Conservation (phyloP, 2,888 invertebrate genomes). For the Geophilus truncorum region DNA sequence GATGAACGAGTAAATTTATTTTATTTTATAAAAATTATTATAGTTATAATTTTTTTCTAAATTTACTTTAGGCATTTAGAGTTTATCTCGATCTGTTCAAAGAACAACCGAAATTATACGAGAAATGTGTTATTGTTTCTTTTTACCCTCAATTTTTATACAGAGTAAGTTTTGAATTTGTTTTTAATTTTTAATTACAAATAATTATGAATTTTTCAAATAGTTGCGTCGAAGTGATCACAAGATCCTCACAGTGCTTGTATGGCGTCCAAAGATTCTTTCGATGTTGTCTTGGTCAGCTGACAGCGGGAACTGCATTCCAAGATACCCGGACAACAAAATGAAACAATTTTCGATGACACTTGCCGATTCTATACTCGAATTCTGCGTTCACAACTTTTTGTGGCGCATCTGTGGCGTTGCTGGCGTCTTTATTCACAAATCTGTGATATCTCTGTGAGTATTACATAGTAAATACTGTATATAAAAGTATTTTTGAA, state of each 20-base stretch:
- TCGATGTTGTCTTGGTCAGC: not conserved
- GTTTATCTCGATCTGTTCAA: not conserved
- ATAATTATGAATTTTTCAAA: too few species aligned
- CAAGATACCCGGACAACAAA: not conserved
- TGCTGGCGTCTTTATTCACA: not conserved
- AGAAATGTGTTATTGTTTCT: not conserved
- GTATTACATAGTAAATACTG: too few species aligned
- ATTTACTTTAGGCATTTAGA: not conserved
- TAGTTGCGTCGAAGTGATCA: not conserved
- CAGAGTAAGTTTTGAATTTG: not conserved
- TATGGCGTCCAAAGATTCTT: not conserved
- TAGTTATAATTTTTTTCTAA: not conserved
- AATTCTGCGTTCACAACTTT: not conserved
- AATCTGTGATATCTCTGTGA: not conserved
- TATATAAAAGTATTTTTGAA: too few species aligned
- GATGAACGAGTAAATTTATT: conserved; percentile 55
- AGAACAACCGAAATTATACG: not conserved
- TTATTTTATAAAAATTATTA: too few species aligned
- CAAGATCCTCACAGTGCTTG: not conserved
- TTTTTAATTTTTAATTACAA: not conserved
- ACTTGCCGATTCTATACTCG: not conserved
- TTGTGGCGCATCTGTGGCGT: not conserved
- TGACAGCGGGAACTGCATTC: not conserved
- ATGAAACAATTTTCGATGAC: not conserved
- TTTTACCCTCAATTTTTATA: conserved; percentile 8